These are phyloP conservation scores for Macrophya alboannulata DNA, from an alignment of 2,888 invertebrate species.

Conservation along the genomic window DNA sequence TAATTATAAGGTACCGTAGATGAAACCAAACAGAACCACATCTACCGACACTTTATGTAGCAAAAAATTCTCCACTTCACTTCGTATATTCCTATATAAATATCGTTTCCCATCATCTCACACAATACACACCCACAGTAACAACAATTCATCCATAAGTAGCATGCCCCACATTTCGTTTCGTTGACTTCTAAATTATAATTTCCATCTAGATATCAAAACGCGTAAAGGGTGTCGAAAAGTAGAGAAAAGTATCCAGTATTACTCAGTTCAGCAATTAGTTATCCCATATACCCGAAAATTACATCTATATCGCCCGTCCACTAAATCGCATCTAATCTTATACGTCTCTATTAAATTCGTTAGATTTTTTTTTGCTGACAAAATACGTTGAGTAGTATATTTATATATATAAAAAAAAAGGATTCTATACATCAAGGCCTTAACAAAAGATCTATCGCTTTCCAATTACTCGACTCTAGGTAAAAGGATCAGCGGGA, in stretches of 20 bases:
- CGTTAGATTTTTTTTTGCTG: background rate
- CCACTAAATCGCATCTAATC: background rate
- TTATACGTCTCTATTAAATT: conserved; percentile 28
- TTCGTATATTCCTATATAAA: background rate
- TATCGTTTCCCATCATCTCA: conserved; percentile 8
- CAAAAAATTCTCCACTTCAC: background rate
- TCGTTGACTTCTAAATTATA: conserved; percentile 1
- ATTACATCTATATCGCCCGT: background rate
- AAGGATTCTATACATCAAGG: background rate
- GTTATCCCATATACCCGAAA: background rate
- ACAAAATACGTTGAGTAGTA: conserved; percentile 9
- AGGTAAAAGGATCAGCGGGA: conserved; percentile 49
- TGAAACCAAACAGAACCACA: conserved; percentile 54
- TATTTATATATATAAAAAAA: background rate
- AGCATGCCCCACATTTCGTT: background rate
- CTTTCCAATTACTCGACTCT: conserved; percentile 47
- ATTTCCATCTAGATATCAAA: background rate
- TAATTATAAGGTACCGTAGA: conserved; percentile 66
- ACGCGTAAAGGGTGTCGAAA: background rate
- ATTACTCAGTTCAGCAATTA: background rate
- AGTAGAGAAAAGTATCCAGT: background rate
- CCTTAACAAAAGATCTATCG: conserved; percentile 44
- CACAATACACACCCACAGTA: background rate
- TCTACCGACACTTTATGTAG: conserved; percentile 23
- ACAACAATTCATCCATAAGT: background rate